Evolutionary conservation across 2,113 vertebrate genomes (phyloP), one percentile per base, ranked within the genome.

Genomic region (Nycticorax nycticorax): DNA sequence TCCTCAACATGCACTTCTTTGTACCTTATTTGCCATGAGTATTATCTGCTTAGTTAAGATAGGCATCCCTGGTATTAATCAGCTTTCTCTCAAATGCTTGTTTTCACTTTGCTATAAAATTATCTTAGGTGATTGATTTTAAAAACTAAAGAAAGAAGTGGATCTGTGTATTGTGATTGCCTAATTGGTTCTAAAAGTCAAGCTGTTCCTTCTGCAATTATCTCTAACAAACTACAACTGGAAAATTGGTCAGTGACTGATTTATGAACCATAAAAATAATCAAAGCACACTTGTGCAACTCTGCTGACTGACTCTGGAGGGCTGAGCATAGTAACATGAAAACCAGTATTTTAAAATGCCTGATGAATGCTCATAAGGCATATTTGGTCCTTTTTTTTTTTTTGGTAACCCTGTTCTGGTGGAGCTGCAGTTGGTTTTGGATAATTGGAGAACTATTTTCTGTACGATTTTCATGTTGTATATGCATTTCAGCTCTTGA

Each of bases 121-220:
- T 74, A 66, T 48, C 33, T 72, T 10, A 11, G 39, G n/a, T 67
- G 47, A 71, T 72, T 60, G 60, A 22, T 47, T 81, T 56, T 11
- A 41, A 69, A 64, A 93, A 41, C 57, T 37, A 45, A 68, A 75
- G 26, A 50, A 32, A 33, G 27, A 41, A 43, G 18, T 48, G 35
- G 37, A 7, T 93, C 73, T 79, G 8, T 53, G 19, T 72, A 6
- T 92, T 91, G 85, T 88, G 52, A 73, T 91, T 93, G 80, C 66
- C 55, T 91, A 39, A 76, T 56, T 69, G 50, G 17, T 93, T 94
- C 62, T 85, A 26, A 39, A 93, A 90, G 74, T 92, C 88, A 95
- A 48, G 19, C 47, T 92, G 50, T 85, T 88, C 33, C 41, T 85
- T 74, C 72, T 94, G 78, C 71, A 83, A 14, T 92, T 87, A 43